Evolutionary conservation across 2,888 invertebrate species (phyloP).

Genomic region (Teleiodes luculella): DNA sequence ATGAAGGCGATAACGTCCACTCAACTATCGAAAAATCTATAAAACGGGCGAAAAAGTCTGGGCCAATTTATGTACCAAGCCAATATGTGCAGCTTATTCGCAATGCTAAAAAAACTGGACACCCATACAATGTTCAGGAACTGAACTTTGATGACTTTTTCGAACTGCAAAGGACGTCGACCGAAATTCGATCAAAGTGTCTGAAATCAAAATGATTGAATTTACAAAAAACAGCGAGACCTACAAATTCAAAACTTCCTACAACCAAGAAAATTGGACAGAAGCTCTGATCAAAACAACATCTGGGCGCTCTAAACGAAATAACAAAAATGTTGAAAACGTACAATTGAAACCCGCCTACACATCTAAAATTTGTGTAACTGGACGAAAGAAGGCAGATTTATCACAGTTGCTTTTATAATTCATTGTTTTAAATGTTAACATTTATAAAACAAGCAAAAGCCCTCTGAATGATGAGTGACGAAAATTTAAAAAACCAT

Average conservation of each 20-base stretch:
- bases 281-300: slow-evolving; percentile 21
- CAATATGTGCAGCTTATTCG: slow-evolving; percentile 25
- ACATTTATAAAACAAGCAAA: no score
- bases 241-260: slow-evolving; percentile 11
- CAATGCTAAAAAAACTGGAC: slow-evolving; percentile 23
- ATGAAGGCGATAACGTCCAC: slow-evolving; percentile 25
- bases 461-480: no score
- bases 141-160: slow-evolving; percentile 22
- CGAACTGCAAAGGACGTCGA: slow-evolving; percentile 20
- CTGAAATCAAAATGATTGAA: slow-evolving; percentile 22
- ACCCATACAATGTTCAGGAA: slow-evolving; percentile 22
- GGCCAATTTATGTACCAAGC: slow-evolving; percentile 26
- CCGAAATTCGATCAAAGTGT: slow-evolving; percentile 17
- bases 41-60: slow-evolving; percentile 26
- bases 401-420: no score
- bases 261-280: slow-evolving; percentile 11
- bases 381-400: no score
- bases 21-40: slow-evolving; percentile 26
- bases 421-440: no score
- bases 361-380: no score
- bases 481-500: no score
- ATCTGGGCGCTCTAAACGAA: no score
- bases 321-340: no score
- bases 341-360: no score
- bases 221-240: slow-evolving; percentile 22